Conservation (phyloP, 2,113 vertebrate species). For the Passer domesticus region DNA sequence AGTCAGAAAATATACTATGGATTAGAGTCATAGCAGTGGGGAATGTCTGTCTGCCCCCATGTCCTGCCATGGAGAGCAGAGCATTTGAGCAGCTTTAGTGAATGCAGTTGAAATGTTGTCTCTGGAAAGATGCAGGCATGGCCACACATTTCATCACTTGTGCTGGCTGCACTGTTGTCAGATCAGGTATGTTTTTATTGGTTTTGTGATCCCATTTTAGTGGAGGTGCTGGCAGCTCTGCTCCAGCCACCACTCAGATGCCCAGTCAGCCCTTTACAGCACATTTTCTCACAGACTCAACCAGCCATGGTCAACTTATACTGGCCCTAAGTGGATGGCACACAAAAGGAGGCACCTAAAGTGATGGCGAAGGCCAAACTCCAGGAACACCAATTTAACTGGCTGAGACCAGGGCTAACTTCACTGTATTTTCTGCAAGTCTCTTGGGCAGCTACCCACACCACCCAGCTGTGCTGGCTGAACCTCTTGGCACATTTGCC, state of each 20-base stretch:
- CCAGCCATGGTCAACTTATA: not conserved
- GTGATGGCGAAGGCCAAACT: not conserved
- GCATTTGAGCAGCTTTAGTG: not conserved
- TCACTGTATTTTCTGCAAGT: not conserved
- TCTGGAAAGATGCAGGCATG: not conserved
- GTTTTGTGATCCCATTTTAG: not conserved
- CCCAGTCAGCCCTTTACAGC: not conserved
- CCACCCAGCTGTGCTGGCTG: not conserved
- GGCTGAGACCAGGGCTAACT: not conserved
- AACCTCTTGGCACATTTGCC: rapidly evolving
- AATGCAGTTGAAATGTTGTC: not conserved
- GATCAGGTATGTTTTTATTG: not conserved
- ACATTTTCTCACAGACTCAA: not conserved
- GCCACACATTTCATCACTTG: not conserved
- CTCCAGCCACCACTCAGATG: not conserved
- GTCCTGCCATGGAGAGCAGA: not conserved
- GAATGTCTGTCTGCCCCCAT: not conserved
- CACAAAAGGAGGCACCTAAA: not conserved
- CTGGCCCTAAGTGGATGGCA: not conserved
- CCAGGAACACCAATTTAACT: not conserved
- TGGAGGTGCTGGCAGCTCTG: not conserved
- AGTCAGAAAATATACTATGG: not conserved
- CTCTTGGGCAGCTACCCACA: not conserved
- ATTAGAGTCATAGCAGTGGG: not conserved
- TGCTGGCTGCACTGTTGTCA: not conserved